phyloP scores from a whole-genome alignment of 2,888 invertebrate genomes.

The Monopis laevigella region DNA sequence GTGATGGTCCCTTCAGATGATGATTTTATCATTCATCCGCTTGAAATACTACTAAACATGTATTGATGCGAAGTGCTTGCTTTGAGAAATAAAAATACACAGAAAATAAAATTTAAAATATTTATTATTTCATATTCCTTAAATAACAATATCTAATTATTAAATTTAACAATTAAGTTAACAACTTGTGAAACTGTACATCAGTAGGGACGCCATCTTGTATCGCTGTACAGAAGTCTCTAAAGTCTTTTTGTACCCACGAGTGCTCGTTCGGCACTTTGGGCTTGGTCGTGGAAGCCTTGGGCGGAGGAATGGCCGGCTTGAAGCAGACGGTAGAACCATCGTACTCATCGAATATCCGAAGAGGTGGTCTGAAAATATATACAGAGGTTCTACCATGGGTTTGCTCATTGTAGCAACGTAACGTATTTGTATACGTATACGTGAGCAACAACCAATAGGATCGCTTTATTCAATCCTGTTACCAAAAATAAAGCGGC shows the following conservation, averaged over 20 bases:
- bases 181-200: neutral
- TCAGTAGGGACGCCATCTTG: slow-evolving; percentile 1
- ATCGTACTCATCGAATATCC: slow-evolving; percentile 72
- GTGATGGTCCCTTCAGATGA: too few relatives aligned
- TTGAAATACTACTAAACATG: too few relatives aligned
- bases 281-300: slow-evolving; percentile 38
- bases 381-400: too few relatives aligned
- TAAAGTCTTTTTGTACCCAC: slow-evolving; percentile 31
- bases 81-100: neutral
- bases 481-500: too few relatives aligned
- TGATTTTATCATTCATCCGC: too few relatives aligned
- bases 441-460: too few relatives aligned
- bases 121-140: slow-evolving; percentile 16
- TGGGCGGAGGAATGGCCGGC: slow-evolving; percentile 75
- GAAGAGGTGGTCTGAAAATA: slow-evolving; percentile 66
- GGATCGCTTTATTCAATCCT: too few relatives aligned
- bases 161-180: slow-evolving; percentile 19
- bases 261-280: slow-evolving; percentile 31
- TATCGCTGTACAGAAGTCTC: neutral
- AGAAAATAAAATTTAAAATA: neutral
- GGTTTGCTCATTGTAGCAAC: too few relatives aligned
- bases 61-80: too few relatives aligned
- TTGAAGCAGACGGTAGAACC: slow-evolving; percentile 78
- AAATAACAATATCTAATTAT: too few relatives aligned
- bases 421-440: too few relatives aligned